phyloP scores from a whole-genome alignment of 37 sponge, comb jelly and placozoan species.

The Cladorhizidae sp. region DNA sequence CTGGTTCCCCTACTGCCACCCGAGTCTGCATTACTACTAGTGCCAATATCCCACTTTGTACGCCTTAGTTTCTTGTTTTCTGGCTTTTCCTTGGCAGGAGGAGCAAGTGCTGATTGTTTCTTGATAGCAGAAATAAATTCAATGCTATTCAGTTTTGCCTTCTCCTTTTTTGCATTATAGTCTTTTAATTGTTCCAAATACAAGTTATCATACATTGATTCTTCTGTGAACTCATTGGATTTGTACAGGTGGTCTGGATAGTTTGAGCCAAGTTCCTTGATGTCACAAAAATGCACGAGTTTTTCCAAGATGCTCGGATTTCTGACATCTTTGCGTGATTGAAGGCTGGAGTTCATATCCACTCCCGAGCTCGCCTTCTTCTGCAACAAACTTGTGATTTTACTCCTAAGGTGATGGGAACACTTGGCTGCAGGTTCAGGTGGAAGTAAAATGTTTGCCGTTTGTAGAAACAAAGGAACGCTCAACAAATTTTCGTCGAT shows the following conservation, averaged over 20 bases:
- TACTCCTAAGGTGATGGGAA: conserved; percentile 45
- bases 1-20: conserved; percentile 39
- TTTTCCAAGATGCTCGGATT: conserved; percentile 86
- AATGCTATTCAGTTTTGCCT: conserved; percentile 43
- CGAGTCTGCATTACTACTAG: conserved; percentile 20
- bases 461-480: not conserved
- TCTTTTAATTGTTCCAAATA: conserved; percentile 57
- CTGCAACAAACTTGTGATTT: conserved; percentile 48
- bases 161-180: conserved; percentile 66
- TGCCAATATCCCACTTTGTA: conserved; percentile 56
- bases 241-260: conserved; percentile 61
- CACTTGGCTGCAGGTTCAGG: conserved; percentile 32
- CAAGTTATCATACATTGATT: conserved; percentile 58
- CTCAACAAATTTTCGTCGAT: not conserved
- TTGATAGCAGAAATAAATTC: conserved; percentile 49
- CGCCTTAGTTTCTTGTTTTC: conserved; percentile 37
- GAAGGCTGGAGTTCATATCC: conserved; percentile 39
- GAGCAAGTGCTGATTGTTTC: conserved; percentile 7
- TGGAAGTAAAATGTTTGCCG: conserved; percentile 7
- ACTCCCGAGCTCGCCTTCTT: conserved; percentile 33
- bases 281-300: conserved; percentile 49
- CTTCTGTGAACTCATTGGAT: conserved; percentile 67
- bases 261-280: conserved; percentile 84
- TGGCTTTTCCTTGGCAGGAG: not conserved
- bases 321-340: conserved; percentile 71